Percentiles rank a stretch among this genome's conserved stretches.
Conservation (phyloP, 1,140 invertebrate genomes). For the Anoplophora glabripennis region DNA sequence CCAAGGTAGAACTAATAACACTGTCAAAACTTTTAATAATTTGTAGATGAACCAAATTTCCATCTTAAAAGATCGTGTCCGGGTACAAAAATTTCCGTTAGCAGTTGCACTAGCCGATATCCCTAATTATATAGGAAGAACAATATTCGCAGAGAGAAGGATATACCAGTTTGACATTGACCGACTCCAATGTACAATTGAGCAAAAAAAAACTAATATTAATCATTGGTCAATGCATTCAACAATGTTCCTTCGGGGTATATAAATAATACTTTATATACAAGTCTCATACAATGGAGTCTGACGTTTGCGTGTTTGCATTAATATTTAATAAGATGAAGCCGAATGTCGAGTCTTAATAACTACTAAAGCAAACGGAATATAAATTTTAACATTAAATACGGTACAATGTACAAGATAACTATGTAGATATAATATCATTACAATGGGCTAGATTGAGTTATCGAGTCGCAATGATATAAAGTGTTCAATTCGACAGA, state of each 20-base stretch:
- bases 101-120: no score
- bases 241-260: conserved; percentile 15
- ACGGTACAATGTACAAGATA: conserved; percentile 13
- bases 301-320: conserved; percentile 20
- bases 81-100: no score
- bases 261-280: conserved; percentile 21
- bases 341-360: conserved; percentile 16
- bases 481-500: conserved; percentile 12
- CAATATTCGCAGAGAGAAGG: no score
- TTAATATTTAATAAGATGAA: conserved; percentile 26
- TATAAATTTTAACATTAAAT: conserved; percentile 24
- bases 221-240: conserved; percentile 9
- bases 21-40: no score
- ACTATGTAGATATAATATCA: no score
- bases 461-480: neutral
- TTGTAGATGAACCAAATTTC: no score
- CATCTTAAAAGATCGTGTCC: no score
- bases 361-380: conserved; percentile 27
- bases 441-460: no score
- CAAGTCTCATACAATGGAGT: conserved; percentile 26
- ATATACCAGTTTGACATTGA: no score
- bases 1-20: no score
- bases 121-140: no score
- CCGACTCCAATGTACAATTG: no score
- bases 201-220: neutral